Evolutionary conservation across 2,113 vertebrate genomes (phyloP).

Genomic region (Lasiurus borealis): DNA sequence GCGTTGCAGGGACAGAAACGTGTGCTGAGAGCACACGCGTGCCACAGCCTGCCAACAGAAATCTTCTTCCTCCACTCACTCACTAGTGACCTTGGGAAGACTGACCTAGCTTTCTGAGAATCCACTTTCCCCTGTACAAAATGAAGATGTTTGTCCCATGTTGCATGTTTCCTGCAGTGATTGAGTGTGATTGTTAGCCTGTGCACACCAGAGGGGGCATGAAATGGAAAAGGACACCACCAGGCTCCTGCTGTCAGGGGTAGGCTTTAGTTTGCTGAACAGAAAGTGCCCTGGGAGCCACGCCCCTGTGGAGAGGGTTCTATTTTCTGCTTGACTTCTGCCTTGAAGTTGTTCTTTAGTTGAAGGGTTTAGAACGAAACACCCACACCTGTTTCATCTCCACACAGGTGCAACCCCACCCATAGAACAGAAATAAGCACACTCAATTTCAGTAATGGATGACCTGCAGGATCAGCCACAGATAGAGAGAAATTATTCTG

Average conservation of each 20-base stretch:
- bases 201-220: not conserved
- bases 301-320: not conserved
- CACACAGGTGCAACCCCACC: not conserved
- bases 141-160: not conserved
- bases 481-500: not conserved
- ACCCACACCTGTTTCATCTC: constrained; percentile 22
- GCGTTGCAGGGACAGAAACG: not conserved
- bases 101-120: not conserved
- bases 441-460: not conserved
- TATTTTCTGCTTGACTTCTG: constrained; percentile 44
- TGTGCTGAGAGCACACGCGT: not conserved
- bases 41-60: fast-evolving
- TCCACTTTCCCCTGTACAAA: not conserved
- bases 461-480: not conserved
- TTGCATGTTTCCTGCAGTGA: not conserved
- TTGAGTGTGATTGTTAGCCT: constrained; percentile 47
- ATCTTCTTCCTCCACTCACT: not conserved
- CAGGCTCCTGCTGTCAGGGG: not conserved
- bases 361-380: constrained; percentile 50
- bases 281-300: not conserved
- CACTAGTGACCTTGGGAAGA: constrained; percentile 23
- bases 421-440: not conserved
- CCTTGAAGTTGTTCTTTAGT: constrained; percentile 28
- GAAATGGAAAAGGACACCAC: not conserved
- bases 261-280: not conserved